These are phyloP conservation scores for Tenebrosternarchus preto DNA, from an alignment of 2,113 vertebrate species.

Conservation along the genomic window DNA sequence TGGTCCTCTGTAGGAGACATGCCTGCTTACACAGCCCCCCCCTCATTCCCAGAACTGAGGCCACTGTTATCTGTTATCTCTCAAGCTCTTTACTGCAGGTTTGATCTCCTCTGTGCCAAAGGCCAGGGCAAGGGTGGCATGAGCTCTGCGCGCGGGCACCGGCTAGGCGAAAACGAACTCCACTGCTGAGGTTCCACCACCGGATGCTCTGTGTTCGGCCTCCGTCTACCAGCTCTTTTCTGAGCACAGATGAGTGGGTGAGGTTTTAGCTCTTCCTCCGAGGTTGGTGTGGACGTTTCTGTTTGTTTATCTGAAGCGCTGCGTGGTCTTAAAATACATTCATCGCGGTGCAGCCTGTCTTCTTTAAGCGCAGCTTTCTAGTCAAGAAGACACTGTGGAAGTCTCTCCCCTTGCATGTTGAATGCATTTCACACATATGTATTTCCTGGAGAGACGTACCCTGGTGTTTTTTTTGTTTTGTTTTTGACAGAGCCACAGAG, in stretches of 20 bases:
- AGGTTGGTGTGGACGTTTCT: background rate
- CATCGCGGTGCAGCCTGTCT: background rate
- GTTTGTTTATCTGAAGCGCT: slow-evolving; percentile 9
- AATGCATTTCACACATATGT: background rate
- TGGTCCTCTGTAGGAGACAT: no score
- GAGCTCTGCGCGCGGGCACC: slow-evolving; percentile 34
- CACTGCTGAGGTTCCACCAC: background rate
- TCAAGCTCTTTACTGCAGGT: background rate
- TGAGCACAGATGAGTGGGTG: slow-evolving; percentile 50
- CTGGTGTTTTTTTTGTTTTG: no score
- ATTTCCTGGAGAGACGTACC: background rate
- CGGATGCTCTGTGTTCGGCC: slow-evolving; percentile 40
- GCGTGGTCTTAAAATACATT: background rate
- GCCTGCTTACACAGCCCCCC: no score
- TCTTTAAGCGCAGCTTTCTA: background rate
- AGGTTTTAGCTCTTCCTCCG: slow-evolving; percentile 19
- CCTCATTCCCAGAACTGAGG: no score
- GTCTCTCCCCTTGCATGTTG: no score
- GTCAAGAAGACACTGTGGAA: background rate
- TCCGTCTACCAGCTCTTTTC: slow-evolving; percentile 42
- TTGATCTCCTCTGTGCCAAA: background rate
- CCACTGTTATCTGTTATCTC: background rate
- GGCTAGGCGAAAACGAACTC: slow-evolving; percentile 6
- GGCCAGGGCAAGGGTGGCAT: background rate
- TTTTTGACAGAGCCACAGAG: background rate